Evolutionary conservation across 2,888 invertebrate genomes (phyloP).

Genomic region (Fissipunctia ypsillon): DNA sequence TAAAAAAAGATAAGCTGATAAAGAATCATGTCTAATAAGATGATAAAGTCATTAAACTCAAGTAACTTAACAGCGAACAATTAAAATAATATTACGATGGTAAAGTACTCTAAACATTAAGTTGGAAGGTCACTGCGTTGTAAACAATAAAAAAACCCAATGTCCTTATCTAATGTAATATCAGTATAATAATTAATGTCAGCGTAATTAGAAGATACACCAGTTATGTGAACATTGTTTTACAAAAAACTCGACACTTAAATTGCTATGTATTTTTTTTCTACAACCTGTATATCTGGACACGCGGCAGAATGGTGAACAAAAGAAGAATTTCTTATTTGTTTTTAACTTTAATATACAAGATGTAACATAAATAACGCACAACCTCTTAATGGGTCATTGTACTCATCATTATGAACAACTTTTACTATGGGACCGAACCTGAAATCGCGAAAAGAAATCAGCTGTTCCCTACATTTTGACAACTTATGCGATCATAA

Average conservation of each 20-base stretch:
- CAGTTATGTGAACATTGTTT: conserved; percentile 47
- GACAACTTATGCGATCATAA: no score
- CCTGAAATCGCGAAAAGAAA: no score
- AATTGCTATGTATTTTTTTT: conserved; percentile 32
- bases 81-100: conserved; percentile 46
- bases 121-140: conserved; percentile 50
- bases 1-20: conserved; percentile 16
- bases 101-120: conserved; percentile 36
- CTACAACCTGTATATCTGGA: not conserved
- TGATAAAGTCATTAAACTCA: conserved; percentile 39
- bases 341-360: no score
- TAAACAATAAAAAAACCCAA: conserved; percentile 58
- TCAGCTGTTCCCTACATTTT: no score
- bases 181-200: conserved; percentile 63
- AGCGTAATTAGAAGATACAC: conserved; percentile 61
- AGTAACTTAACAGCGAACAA: conserved; percentile 36
- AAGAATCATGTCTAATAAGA: conserved; percentile 11
- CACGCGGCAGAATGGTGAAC: conserved; percentile 3
- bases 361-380: no score
- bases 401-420: no score
- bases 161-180: conserved; percentile 61
- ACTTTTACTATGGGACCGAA: no score
- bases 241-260: conserved; percentile 40
- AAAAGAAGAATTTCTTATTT: no score
- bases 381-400: no score